A percentile compares a stretch with the other conserved stretches of the same genome.
Conservation (phyloP, 2,888 invertebrate genomes). For the Belgica antarctica region DNA sequence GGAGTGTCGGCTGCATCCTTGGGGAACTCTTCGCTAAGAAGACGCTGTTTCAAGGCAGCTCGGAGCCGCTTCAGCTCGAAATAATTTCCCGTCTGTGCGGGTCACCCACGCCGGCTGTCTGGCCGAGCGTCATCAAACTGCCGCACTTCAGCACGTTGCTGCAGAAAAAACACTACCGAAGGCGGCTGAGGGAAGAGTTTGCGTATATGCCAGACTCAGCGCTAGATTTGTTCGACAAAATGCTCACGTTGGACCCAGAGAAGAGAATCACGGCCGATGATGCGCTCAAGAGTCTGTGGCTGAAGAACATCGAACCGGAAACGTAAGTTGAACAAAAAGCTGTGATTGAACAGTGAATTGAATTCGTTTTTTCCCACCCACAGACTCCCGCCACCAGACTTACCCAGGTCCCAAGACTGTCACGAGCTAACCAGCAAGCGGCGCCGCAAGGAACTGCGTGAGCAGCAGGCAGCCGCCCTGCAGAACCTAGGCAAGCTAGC, state of each 20-base stretch:
- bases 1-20: constrained; percentile 99
- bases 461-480: constrained; percentile 62
- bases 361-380: constrained; percentile 11
- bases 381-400: constrained; percentile 78
- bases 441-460: constrained; percentile 78
- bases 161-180: constrained; percentile 84
- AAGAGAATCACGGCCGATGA: constrained; percentile 91
- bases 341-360: neutral
- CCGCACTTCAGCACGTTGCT: constrained; percentile 90
- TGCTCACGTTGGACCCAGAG: constrained; percentile 94
- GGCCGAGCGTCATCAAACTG: constrained; percentile 92
- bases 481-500: constrained; percentile 22
- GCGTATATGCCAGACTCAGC: constrained; percentile 85
- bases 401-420: constrained; percentile 97
- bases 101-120: constrained; percentile 91
- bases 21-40: constrained; percentile 95
- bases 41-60: constrained; percentile 92
- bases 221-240: constrained; percentile 86
- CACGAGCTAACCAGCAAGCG: constrained; percentile 99
- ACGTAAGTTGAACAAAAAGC: constrained; percentile 71
- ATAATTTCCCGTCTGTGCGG: constrained; percentile 93
- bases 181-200: constrained; percentile 89
- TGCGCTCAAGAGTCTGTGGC: constrained; percentile 88
- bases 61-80: constrained; percentile 91
- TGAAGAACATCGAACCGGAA: constrained; percentile 85